These are phyloP conservation scores for Ligdia adustata DNA, from an alignment of 2,888 invertebrate genomes.

Conservation along the genomic window DNA sequence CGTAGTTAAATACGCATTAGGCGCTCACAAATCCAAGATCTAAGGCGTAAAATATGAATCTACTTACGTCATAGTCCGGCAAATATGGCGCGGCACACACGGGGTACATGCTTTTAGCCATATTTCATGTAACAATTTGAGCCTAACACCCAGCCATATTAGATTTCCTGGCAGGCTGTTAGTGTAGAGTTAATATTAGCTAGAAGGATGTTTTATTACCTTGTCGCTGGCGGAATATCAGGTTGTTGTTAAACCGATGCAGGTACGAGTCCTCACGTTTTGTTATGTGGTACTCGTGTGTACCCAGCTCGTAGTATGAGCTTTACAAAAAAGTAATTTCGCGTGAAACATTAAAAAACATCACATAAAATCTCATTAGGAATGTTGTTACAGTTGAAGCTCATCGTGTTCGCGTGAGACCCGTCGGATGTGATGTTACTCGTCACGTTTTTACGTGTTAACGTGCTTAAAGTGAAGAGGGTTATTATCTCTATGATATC, in stretches of 20 bases:
- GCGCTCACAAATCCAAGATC: conserved; percentile 19
- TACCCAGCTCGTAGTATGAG: too few relatives aligned
- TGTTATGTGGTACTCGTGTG: background rate
- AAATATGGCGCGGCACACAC: conserved; percentile 3
- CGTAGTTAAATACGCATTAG: conserved; percentile 37
- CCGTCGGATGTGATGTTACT: conserved; percentile 13
- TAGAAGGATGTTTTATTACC: conserved; percentile 24
- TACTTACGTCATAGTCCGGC: conserved; percentile 22
- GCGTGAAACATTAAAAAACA: conserved; percentile 16
- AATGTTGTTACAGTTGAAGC: conserved; percentile 11
- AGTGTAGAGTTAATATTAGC: conserved; percentile 27
- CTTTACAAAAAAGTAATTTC: conserved; percentile 7
- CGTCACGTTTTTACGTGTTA: conserved; percentile 19
- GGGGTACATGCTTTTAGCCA: conserved; percentile 18
- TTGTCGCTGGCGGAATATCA: conserved; percentile 17
- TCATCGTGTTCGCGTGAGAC: conserved; percentile 11
- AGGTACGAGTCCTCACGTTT: background rate
- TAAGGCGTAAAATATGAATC: conserved; percentile 17
- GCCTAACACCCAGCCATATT: conserved; percentile 25
- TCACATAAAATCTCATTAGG: conserved; percentile 15
- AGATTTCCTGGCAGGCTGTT: conserved; percentile 29
- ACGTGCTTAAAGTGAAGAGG: conserved; percentile 23
- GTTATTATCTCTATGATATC: conserved; percentile 24
- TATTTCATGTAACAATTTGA: conserved; percentile 27
- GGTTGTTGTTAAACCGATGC: conserved; percentile 13